phyloP scores from a whole-genome alignment of 2,797 vertebrate species.

The Luscinia megarhynchos region DNA sequence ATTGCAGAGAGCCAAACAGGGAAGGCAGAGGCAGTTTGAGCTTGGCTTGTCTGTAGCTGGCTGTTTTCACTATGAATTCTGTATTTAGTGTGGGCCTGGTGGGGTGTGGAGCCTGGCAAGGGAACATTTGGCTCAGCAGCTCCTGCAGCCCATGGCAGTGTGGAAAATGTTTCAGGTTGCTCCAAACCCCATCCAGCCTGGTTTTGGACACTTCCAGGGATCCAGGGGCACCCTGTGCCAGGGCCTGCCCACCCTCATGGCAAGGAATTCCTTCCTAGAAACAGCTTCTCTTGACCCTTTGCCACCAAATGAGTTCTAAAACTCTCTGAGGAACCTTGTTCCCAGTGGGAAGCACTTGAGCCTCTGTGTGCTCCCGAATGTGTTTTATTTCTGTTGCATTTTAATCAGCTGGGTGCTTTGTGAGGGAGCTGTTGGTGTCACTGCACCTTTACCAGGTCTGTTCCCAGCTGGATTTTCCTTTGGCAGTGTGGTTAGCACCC shows the following conservation, averaged over 20 bases:
- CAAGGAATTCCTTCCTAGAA: not conserved
- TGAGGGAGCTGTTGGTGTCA: not conserved
- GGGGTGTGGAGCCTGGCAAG: not conserved
- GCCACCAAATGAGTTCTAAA: not conserved
- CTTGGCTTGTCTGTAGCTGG: not conserved
- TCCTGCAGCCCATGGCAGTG: not conserved
- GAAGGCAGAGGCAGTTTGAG: no score
- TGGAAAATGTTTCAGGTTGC: fast-evolving
- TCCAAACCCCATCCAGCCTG: fast-evolving
- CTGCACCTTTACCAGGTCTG: not conserved
- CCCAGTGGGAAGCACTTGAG: not conserved
- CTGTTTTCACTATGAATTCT: not conserved
- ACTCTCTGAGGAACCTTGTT: not conserved
- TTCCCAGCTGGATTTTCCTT: not conserved
- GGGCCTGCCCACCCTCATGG: not conserved
- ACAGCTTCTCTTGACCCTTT: not conserved
- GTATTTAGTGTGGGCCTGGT: not conserved
- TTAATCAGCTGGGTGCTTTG: not conserved
- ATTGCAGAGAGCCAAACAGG: not conserved
- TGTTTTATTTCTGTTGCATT: not conserved
- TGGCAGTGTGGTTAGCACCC: not conserved
- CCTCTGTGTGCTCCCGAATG: not conserved
- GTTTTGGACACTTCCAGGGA: not conserved
- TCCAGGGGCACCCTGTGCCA: not conserved
- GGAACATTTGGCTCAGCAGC: not conserved